A percentile compares a stretch with the other conserved stretches of the same genome.
Evolutionary conservation across 2,888 invertebrate genomes (phyloP).

Genomic region (Callimorpha dominula): DNA sequence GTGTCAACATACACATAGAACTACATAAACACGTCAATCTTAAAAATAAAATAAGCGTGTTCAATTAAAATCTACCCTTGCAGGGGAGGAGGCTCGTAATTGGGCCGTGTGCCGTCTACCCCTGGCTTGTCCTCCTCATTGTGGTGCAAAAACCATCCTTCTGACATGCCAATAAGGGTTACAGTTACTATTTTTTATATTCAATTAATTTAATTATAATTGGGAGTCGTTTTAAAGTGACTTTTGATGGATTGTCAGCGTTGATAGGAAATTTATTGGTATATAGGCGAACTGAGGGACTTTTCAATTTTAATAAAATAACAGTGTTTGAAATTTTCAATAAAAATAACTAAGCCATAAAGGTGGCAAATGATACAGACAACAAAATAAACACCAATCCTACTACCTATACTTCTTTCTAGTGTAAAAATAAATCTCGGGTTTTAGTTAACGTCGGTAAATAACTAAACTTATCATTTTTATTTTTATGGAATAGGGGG

Average conservation of each 20-base stretch:
- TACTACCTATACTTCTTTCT: neutral
- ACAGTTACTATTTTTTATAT: constrained; percentile 44
- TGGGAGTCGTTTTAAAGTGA: constrained; percentile 70
- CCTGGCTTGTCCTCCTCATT: constrained; percentile 39
- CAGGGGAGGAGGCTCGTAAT: constrained; percentile 67
- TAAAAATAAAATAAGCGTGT: constrained; percentile 79
- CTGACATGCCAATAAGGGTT: constrained; percentile 39
- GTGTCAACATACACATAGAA: constrained; percentile 5
- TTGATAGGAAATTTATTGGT: constrained; percentile 32
- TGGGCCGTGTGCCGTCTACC: constrained; percentile 77
- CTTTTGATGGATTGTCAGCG: constrained; percentile 53
- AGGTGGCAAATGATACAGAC: neutral
- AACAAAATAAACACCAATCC: neutral
- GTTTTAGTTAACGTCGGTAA: too few relatives aligned
- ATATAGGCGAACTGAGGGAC: constrained; percentile 8
- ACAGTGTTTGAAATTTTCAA: neutral
- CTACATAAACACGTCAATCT: constrained; percentile 70
- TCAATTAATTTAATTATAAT: constrained; percentile 72
- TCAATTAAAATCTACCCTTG: constrained; percentile 77
- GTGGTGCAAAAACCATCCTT: constrained; percentile 42
- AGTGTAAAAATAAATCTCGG: neutral
- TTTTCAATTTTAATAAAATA: neutral
- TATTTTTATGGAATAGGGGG: too few relatives aligned
- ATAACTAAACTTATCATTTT: too few relatives aligned
- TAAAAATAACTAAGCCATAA: neutral